Evolutionary conservation across 2,888 invertebrate genomes (phyloP).

Genomic region (Stenchaetothrips biformis): DNA sequence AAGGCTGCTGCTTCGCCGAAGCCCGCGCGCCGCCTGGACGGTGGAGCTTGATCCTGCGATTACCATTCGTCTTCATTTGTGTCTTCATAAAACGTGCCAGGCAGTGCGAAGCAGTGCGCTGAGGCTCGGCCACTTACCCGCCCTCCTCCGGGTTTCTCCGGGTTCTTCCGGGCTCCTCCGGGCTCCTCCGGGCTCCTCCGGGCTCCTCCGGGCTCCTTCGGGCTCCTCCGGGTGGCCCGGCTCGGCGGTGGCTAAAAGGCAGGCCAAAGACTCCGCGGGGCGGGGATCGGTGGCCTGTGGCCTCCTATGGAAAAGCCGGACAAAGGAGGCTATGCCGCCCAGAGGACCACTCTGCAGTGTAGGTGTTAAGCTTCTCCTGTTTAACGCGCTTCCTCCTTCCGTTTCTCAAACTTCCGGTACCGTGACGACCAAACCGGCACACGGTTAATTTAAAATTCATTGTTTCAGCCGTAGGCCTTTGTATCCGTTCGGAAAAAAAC

Average conservation of each 20-base stretch:
- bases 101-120: conserved; percentile 6
- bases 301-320: background rate
- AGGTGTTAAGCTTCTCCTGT: background rate
- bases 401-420: no score
- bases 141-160: background rate
- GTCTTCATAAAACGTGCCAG: conserved; percentile 21
- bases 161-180: background rate
- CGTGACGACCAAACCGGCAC: no score
- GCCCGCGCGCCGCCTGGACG: background rate
- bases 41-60: background rate
- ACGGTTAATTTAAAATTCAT: no score
- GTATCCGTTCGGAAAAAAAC: no score
- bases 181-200: background rate
- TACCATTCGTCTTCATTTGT: conserved; percentile 21
- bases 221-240: background rate
- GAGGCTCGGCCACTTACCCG: no score
- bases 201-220: background rate
- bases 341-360: background rate
- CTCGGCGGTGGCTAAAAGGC: conserved; percentile 7
- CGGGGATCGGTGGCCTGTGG: background rate
- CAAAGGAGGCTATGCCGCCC: background rate
- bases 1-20: background rate
- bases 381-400: background rate
- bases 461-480: no score
- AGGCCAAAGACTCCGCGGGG: background rate